Evolutionary conservation across 1,140 invertebrate genomes (phyloP).

Genomic region (Drosophila trapezifrons): DNA sequence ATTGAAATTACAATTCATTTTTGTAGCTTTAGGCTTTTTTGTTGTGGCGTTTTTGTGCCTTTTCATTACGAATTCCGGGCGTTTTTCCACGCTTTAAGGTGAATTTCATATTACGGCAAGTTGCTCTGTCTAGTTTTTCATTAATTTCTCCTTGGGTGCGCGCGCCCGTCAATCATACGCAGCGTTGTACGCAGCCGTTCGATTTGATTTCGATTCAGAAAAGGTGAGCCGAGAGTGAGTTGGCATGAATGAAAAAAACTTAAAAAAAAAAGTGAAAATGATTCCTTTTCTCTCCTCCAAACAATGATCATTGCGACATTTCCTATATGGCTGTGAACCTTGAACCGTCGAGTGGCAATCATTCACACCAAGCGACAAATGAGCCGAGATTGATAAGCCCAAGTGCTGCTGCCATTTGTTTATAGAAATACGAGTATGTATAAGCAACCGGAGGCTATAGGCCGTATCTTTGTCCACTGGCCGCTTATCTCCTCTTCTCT

Average conservation of each 20-base stretch:
- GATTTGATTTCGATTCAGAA: conserved; percentile 10
- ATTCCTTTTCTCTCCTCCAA: not conserved
- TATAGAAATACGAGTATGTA: conserved; percentile 14
- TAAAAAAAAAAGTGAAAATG: conserved; percentile 33
- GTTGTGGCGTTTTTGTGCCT: conserved; percentile 42
- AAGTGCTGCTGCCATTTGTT: conserved; percentile 19
- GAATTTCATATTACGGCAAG: conserved; percentile 59
- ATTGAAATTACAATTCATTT: conserved; percentile 68
- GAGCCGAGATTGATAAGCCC: conserved; percentile 55
- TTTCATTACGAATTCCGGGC: conserved; percentile 69
- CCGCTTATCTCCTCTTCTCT: conserved; percentile 7
- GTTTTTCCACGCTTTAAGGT: conserved; percentile 64
- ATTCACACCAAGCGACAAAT: conserved; percentile 56
- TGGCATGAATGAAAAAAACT: conserved; percentile 16
- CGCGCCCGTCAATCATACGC: conserved; percentile 70
- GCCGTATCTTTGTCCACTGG: conserved; percentile 1
- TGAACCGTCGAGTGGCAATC: conserved; percentile 53
- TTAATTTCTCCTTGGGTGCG: conserved; percentile 50
- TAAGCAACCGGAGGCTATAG: conserved; percentile 2
- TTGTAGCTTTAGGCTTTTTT: conserved; percentile 3
- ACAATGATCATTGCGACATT: conserved; percentile 19
- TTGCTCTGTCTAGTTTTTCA: conserved; percentile 34
- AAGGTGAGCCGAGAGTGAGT: conserved; percentile 48
- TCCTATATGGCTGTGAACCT: conserved; percentile 49
- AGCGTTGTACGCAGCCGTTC: conserved; percentile 33